Evolutionary conservation across 1,140 invertebrate genomes (phyloP).

Genomic region (Uloborus diversus): DNA sequence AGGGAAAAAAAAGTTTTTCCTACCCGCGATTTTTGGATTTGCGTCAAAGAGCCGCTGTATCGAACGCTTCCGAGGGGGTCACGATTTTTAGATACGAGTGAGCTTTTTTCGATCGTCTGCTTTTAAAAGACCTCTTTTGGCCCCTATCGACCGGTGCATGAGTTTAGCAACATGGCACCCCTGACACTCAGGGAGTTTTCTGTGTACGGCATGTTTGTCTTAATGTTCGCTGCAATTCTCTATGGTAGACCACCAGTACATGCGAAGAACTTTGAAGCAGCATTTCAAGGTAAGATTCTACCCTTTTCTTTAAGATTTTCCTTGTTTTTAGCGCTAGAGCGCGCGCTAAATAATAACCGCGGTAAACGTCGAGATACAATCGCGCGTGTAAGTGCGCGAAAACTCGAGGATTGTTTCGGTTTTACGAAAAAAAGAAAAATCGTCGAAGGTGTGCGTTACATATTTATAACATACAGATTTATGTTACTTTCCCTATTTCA

Average conservation of each 20-base stretch:
- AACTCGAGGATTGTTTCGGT: too few relatives aligned
- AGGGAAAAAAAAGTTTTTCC: neutral
- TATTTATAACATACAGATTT: too few relatives aligned
- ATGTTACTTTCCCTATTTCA: too few relatives aligned
- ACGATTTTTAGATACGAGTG: neutral
- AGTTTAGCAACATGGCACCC: slow-evolving; percentile 31
- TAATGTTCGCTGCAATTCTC: neutral
- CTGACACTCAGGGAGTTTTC: slow-evolving; percentile 9
- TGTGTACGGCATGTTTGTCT: slow-evolving; percentile 5
- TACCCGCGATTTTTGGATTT: neutral
- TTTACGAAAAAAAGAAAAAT: too few relatives aligned
- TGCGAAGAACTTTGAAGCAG: slow-evolving; percentile 32
- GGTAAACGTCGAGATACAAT: too few relatives aligned
- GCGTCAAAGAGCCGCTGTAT: neutral
- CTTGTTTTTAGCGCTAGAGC: too few relatives aligned
- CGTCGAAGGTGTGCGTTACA: too few relatives aligned
- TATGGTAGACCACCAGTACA: neutral
- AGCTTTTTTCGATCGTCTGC: neutral
- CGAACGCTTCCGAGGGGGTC: neutral
- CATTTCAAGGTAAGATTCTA: slow-evolving; percentile 32
- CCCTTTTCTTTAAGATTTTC: too few relatives aligned
- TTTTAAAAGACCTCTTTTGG: neutral
- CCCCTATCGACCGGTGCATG: slow-evolving; percentile 30
- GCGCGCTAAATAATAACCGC: too few relatives aligned
- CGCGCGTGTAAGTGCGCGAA: too few relatives aligned